phyloP scores from a whole-genome alignment of 1,140 invertebrate species.

The Maconellicoccus hirsutus region DNA sequence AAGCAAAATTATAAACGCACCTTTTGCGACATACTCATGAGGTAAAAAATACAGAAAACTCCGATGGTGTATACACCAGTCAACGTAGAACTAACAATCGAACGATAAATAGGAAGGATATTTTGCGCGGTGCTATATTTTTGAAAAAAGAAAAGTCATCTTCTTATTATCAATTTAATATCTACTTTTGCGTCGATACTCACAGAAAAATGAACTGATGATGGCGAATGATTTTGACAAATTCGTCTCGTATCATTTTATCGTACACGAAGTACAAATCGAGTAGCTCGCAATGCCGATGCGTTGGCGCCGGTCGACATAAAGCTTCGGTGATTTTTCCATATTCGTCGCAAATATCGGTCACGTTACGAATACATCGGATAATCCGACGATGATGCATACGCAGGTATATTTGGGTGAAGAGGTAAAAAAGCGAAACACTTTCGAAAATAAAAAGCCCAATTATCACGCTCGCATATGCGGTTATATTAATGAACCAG shows the following conservation, averaged over 20 bases:
- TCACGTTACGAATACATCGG: background rate
- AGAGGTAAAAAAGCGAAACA: background rate
- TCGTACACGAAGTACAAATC: background rate
- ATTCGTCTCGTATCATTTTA: background rate
- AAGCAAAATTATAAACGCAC: background rate
- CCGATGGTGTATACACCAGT: background rate
- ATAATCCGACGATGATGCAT: background rate
- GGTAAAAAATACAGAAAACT: background rate
- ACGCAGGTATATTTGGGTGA: background rate
- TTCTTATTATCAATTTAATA: too few relatives aligned
- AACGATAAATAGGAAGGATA: background rate
- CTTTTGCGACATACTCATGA: background rate
- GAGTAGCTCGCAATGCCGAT: too few relatives aligned
- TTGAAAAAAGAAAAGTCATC: too few relatives aligned
- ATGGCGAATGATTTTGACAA: background rate
- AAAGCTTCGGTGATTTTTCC: too few relatives aligned
- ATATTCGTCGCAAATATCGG: background rate
- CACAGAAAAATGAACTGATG: background rate
- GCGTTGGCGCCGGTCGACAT: too few relatives aligned
- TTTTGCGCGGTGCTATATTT: background rate
- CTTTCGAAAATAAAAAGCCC: background rate
- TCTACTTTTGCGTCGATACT: too few relatives aligned
- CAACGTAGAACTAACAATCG: background rate
- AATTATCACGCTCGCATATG: background rate
- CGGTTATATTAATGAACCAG: background rate